These are phyloP conservation scores for Yponomeuta malinellus DNA, from an alignment of 2,888 invertebrate species.

Conservation along the genomic window DNA sequence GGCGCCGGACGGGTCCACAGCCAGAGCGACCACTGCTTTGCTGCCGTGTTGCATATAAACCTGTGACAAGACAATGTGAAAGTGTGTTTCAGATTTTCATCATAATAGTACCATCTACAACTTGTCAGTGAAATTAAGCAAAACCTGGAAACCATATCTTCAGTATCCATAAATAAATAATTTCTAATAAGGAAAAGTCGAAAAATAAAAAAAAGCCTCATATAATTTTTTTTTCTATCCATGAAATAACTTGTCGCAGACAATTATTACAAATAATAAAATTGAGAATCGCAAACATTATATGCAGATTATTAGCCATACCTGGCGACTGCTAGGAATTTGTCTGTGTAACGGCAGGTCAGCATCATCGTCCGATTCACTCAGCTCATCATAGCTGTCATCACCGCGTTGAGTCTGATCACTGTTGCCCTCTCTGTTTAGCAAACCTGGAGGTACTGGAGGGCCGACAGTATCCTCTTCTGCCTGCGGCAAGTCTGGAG, in stretches of 20 bases:
- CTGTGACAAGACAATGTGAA: slow-evolving; percentile 27
- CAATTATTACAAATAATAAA: too few species aligned
- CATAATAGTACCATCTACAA: too few species aligned
- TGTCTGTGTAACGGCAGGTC: slow-evolving; percentile 67
- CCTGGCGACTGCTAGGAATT: slow-evolving; percentile 86
- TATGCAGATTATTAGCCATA: slow-evolving; percentile 35
- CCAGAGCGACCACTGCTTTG: slow-evolving; percentile 92
- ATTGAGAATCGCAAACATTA: too few species aligned
- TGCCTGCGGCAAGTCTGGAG: slow-evolving; percentile 33
- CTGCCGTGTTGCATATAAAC: slow-evolving; percentile 89
- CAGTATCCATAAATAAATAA: too few species aligned
- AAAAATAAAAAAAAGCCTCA: too few species aligned
- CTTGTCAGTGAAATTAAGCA: too few species aligned
- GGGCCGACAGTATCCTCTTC: slow-evolving; percentile 40
- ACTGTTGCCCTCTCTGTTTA: slow-evolving; percentile 29
- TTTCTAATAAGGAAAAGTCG: too few species aligned
- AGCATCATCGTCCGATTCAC: slow-evolving; percentile 68
- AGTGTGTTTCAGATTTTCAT: not conserved
- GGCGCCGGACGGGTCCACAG: slow-evolving; percentile 96
- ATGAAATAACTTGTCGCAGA: too few species aligned
- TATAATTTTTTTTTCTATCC: too few species aligned
- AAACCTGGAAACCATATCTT: too few species aligned
- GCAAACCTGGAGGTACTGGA: slow-evolving; percentile 33
- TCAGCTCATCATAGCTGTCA: slow-evolving; percentile 67
- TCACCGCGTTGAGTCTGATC: slow-evolving; percentile 26